Evolutionary conservation across 2,113 vertebrate species (phyloP), one percentile per base, ranked within the genome.

Genomic region (Thymallus thymallus): DNA sequence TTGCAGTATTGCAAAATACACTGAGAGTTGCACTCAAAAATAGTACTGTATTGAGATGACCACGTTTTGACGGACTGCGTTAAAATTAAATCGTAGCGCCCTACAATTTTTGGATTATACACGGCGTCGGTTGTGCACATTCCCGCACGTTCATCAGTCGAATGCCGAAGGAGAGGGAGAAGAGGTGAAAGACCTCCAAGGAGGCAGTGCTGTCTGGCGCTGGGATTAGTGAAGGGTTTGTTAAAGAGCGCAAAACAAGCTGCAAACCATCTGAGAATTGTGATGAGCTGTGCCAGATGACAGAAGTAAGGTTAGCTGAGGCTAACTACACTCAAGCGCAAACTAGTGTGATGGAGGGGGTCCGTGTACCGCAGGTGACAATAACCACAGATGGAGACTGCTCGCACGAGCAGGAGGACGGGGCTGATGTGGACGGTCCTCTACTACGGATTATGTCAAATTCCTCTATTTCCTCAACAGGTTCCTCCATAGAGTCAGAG

Each of bases 401-500:
- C 76, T 87, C 94, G 79, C 78, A 92, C 88, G 88, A 90, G 55
- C 84, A 94, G 91, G 91, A 92, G 85, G 80, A 94, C 88, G 86
- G 85, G 77, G 93, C 68, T 26, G 92, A 69, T 65, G 90, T 90
- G 69, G 83, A 93, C 76, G 92, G 94, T 16, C 79, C 86, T 68
- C 90, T 93, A 83, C 90, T 94, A 51, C 95, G 97, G 75, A 90
- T 95, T 72, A 93, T 95, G 29, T 99, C 97, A 88, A 97, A 89
- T 86, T 97, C 97, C 35, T 98, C 97, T 4, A 88, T 99, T 69
- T 98, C 97, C 68, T 99, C 97, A 76, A 96, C 95, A 0, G 97
- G 97, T 61, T 99, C 97, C 72, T 99, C 97, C 16, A 93, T 92
- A 78, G 97, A 99, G 86, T 99, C 97, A 2, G 97, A 99, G 89